Percentiles rank a stretch among this genome's conserved stretches.
Conservation (phyloP, 1,140 invertebrate species). For the Tetramorium simillimum region DNA sequence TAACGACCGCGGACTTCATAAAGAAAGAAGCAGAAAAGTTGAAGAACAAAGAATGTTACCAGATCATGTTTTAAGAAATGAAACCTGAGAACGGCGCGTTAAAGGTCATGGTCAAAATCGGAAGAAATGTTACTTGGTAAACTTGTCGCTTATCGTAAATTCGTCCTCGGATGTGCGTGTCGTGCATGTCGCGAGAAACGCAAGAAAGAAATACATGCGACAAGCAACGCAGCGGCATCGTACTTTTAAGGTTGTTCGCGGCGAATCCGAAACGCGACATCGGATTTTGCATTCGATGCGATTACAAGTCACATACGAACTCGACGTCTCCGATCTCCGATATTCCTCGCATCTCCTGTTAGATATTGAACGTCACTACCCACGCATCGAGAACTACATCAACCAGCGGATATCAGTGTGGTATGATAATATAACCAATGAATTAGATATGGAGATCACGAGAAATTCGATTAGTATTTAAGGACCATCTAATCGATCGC, state of each 20-base stretch:
- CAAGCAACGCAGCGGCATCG: background rate
- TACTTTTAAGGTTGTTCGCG: constrained; percentile 1
- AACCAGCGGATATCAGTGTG: background rate
- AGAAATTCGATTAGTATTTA: constrained; percentile 15
- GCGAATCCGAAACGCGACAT: constrained; percentile 26
- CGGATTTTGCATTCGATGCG: background rate
- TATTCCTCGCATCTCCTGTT: constrained; percentile 15
- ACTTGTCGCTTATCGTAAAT: background rate
- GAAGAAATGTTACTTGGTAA: background rate
- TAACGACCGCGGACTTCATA: background rate
- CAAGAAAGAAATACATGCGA: background rate
- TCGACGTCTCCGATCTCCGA: constrained; percentile 36
- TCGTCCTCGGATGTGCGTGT: background rate
- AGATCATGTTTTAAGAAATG: constrained; percentile 16
- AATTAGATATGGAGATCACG: constrained; percentile 13
- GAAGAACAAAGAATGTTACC: background rate
- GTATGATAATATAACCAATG: constrained; percentile 27
- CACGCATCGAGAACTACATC: constrained; percentile 4
- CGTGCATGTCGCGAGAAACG: background rate
- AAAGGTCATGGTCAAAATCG: constrained; percentile 37
- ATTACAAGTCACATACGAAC: background rate
- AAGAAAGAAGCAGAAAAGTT: background rate
- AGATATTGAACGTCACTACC: constrained; percentile 22
- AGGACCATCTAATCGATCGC: background rate
- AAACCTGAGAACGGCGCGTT: constrained; percentile 6